Evolutionary conservation across 2,113 vertebrate species (phyloP), one percentile per base, ranked within the genome.

Genomic region (Pheucticus melanocephalus): DNA sequence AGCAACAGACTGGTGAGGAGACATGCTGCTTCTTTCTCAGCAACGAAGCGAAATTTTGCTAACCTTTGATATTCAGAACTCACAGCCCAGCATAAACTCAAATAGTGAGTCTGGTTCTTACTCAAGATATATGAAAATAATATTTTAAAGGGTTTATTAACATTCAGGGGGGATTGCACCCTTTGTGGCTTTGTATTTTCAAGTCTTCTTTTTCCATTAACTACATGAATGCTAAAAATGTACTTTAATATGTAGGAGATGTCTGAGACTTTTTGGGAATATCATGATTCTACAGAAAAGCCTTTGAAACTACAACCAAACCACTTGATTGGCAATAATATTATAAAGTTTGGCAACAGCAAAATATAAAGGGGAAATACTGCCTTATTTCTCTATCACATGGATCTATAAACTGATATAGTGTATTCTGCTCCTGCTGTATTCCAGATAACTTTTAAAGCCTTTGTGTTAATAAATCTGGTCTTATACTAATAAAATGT

Each of bases 401-500:
- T 53, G 63, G 37, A 42, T 86, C 73, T 90, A 8, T 82, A 69
- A 91, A 76, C 42, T 50, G 65, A 54, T 57, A 51, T 12, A 10
- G 53, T 30, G 16, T 50, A 53, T 72, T 66, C 28, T 80, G 37
- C 20, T 85, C 31, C 48, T 79, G 21, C n/a, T 69, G 15, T 35
- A 72, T 79, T 79, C 48, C 57, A 80, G 87, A 33, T 79, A 94
- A 82, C n/a, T 94, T 94, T 72, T 76, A 76, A 94, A 89, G 54
- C 57, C 57, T 72, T 86, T 71, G 13, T 68, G 25, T 56, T 94
- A 82, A 84, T 95, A 95, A 89, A 87, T 92, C 53, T 85, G 61
- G 17, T 39, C 37, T 70, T 65, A 33, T 57, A 57, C 28, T 91
- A 79, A 82, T 82, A 78, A 95, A 82, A 42, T 30, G 1, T 77